These are phyloP conservation scores for Scelioninae gen. 2 DNA, from an alignment of 2,888 invertebrate genomes.

Conservation along the genomic window DNA sequence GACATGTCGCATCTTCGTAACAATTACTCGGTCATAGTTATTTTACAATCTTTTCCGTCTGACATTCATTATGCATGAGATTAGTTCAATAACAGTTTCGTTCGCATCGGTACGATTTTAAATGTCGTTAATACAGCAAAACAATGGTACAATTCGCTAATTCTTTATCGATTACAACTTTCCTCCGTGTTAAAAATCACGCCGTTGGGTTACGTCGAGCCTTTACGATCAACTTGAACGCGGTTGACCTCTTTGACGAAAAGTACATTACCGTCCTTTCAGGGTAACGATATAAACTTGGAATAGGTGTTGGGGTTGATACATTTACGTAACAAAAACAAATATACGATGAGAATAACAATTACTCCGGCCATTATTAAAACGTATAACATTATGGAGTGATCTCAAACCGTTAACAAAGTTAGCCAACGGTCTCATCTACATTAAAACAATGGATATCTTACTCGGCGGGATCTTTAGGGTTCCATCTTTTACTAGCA, in stretches of 20 bases:
- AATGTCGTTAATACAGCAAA: too few species aligned
- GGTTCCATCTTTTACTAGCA: conserved; percentile 74
- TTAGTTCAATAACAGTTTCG: too few species aligned
- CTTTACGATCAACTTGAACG: neutral
- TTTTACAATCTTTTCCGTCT: too few species aligned
- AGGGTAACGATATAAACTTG: conserved; percentile 11
- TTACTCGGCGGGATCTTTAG: conserved; percentile 66
- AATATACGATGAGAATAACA: conserved; percentile 35
- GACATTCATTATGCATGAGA: too few species aligned
- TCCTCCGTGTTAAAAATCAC: too few species aligned
- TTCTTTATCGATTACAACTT: too few species aligned
- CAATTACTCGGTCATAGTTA: too few species aligned
- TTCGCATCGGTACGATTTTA: too few species aligned
- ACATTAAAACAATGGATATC: conserved; percentile 60
- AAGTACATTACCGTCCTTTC: conserved; percentile 13
- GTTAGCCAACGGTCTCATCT: conserved; percentile 33
- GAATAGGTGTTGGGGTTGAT: conserved; percentile 16
- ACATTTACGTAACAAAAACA: conserved; percentile 22
- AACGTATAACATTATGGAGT: conserved; percentile 37
- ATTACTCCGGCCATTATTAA: conserved; percentile 43
- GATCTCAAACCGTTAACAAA: conserved; percentile 46
- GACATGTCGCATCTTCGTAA: too few species aligned
- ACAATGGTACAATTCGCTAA: too few species aligned
- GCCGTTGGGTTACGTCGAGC: too few species aligned
- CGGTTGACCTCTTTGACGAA: neutral